Conservation (phyloP, 2,113 vertebrate genomes). For the Xenopus borealis region DNA sequence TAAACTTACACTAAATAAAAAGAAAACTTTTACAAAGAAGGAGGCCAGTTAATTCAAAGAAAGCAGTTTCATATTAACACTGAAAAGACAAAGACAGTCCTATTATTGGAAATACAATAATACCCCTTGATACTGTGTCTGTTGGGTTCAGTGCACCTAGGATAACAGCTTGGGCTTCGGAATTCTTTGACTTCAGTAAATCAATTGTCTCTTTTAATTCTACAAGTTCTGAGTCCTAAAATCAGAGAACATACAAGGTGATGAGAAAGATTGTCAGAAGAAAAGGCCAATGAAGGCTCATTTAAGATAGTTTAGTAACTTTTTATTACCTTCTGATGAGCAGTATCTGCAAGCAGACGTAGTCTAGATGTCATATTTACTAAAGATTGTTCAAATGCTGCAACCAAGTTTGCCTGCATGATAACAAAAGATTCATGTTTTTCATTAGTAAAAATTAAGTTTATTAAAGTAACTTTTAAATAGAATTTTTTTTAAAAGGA, state of each 20-base stretch:
- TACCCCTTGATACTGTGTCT: conserved; percentile 81
- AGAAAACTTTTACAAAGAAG: no score
- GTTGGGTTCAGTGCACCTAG: conserved; percentile 83
- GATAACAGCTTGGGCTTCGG: conserved; percentile 90
- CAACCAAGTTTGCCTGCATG: conserved; percentile 89
- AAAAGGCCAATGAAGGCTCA: background rate
- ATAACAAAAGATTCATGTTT: background rate
- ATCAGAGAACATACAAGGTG: background rate
- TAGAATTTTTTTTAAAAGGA: background rate
- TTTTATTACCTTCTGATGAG: conserved; percentile 84
- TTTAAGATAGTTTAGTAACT: background rate
- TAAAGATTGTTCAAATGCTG: conserved; percentile 92
- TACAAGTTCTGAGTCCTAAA: conserved; percentile 81
- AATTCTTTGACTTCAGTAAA: conserved; percentile 81
- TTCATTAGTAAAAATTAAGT: background rate
- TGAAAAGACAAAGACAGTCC: background rate
- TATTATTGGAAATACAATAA: background rate
- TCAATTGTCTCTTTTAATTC: conserved; percentile 92
- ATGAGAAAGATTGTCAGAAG: background rate
- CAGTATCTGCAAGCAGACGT: conserved; percentile 80
- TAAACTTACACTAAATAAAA: no score
- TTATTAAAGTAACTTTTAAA: background rate
- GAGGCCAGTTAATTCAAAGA: background rate
- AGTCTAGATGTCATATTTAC: conserved; percentile 88
- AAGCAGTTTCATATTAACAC: background rate